Evolutionary conservation across 1,140 invertebrate species (phyloP).

Genomic region (Gyrodactylus salaris): DNA sequence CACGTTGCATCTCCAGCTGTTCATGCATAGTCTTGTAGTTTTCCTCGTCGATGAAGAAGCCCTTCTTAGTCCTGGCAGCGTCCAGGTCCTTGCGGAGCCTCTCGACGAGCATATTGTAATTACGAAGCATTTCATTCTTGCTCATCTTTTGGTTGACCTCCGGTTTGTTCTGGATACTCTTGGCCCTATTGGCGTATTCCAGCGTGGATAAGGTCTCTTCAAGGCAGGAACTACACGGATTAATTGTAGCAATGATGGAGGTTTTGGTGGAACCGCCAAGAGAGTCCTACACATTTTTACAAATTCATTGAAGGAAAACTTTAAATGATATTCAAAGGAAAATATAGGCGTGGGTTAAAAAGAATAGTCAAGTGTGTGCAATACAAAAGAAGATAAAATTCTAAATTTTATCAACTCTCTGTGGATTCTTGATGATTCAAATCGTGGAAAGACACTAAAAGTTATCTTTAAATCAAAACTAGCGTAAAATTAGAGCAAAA

Average conservation of each 20-base stretch:
- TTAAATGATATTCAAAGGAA: background rate
- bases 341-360: background rate
- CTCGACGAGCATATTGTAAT: slow-evolving; percentile 12
- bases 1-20: background rate
- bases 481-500: no score
- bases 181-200: slow-evolving; percentile 25
- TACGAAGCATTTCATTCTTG: slow-evolving; percentile 5
- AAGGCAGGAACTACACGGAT: slow-evolving; percentile 31
- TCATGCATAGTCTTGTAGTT: background rate
- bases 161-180: slow-evolving; percentile 71
- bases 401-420: no score
- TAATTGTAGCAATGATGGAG: slow-evolving; percentile 64
- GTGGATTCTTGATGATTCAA: no score
- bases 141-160: slow-evolving; percentile 40
- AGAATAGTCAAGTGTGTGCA: no score
- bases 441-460: no score
- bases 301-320: no score
- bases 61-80: background rate
- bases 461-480: no score
- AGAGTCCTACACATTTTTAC: slow-evolving; percentile 14
- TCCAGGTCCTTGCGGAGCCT: background rate
- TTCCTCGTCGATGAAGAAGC: background rate
- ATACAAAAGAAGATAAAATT: no score
- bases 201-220: slow-evolving; percentile 18
- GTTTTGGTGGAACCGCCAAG: slow-evolving; percentile 64